phyloP scores from a whole-genome alignment of 92 coral and sea anemone genomes.

The Phenganax stokvisi region DNA sequence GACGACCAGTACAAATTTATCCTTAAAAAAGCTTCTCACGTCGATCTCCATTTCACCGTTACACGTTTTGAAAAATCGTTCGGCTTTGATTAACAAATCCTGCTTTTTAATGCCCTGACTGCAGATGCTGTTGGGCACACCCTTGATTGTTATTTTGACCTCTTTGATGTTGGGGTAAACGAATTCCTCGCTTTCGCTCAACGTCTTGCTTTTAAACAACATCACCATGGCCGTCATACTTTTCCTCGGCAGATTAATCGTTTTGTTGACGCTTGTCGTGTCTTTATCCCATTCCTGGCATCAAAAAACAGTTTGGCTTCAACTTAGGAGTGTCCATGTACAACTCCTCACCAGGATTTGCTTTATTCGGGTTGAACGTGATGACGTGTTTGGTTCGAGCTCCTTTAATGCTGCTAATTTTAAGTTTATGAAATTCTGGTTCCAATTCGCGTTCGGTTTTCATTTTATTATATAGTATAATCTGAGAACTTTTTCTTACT shows the following conservation, averaged over 20 bases:
- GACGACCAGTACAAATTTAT: slow-evolving; percentile 27
- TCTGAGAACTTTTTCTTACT: no score
- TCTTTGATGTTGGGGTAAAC: slow-evolving; percentile 3
- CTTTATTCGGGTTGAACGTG: no score
- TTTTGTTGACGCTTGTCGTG: not conserved
- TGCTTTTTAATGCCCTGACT: slow-evolving; percentile 24
- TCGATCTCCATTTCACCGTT: not conserved
- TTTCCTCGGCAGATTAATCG: slow-evolving; percentile 11
- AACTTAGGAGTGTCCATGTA: no score
- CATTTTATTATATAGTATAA: no score
- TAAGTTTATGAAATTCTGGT: no score
- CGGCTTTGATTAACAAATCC: slow-evolving; percentile 21
- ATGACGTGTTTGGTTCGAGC: no score
- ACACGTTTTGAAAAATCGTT: not conserved
- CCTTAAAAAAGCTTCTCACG: slow-evolving; percentile 26
- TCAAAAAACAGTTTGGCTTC: no score
- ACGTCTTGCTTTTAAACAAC: slow-evolving; percentile 3
- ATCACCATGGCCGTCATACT: slow-evolving; percentile 13
- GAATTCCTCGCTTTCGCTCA: not conserved
- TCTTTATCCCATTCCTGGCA: not conserved
- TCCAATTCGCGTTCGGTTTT: no score
- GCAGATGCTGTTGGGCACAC: slow-evolving; percentile 35
- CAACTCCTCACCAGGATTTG: no score
- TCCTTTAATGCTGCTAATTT: no score
- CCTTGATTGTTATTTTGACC: slow-evolving; percentile 28